Evolutionary conservation across 1,140 invertebrate genomes (phyloP).

Genomic region (Colletes gigas): DNA sequence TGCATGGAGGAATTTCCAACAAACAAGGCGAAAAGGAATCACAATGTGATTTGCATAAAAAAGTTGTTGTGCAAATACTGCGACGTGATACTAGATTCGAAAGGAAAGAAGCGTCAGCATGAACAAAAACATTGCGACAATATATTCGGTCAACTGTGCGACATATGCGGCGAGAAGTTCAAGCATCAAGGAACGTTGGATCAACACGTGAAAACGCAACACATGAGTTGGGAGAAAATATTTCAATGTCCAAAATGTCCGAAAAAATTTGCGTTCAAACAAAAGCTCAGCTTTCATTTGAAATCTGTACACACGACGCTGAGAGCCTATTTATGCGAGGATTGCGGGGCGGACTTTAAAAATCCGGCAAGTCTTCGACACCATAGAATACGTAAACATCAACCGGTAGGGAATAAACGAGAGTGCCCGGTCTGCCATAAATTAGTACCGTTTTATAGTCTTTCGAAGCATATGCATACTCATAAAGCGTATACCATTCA

Average conservation of each 20-base stretch:
- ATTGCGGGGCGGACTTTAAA: conserved; percentile 80
- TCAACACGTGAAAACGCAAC: conserved; percentile 77
- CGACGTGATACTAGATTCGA: conserved; percentile 71
- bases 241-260: conserved; percentile 79
- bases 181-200: conserved; percentile 79
- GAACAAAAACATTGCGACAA: conserved; percentile 80
- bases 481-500: conserved; percentile 79
- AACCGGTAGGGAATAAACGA: conserved; percentile 74
- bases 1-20: conserved; percentile 76
- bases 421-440: conserved; percentile 78
- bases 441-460: conserved; percentile 78
- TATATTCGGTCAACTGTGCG: conserved; percentile 77
- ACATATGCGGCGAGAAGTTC: conserved; percentile 79
- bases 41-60: conserved; percentile 73
- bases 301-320: conserved; percentile 78
- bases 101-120: conserved; percentile 78
- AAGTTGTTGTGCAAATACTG: conserved; percentile 78
- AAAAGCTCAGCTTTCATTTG: conserved; percentile 78
- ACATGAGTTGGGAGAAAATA: conserved; percentile 78
- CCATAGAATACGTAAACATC: conserved; percentile 79
- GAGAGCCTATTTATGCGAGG: conserved; percentile 77
- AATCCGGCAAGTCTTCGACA: conserved; percentile 79
- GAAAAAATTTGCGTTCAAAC: conserved; percentile 80
- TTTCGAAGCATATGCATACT: conserved; percentile 80
- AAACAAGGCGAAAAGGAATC: conserved; percentile 74